These are phyloP conservation scores for Luscinia megarhynchos DNA, from an alignment of 2,797 vertebrate species.

Conservation along the genomic window DNA sequence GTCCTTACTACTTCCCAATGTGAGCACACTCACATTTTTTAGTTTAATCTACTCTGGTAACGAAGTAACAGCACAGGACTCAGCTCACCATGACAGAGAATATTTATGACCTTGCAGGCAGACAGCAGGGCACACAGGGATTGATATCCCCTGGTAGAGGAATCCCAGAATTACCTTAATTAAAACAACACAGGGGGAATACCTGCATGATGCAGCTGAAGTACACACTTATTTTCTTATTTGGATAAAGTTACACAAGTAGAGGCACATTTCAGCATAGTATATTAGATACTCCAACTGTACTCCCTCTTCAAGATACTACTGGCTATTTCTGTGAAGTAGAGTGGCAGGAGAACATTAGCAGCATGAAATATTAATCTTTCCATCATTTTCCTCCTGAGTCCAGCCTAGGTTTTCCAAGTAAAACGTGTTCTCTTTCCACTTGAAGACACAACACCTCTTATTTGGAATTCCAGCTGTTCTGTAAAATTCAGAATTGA, in stretches of 20 bases:
- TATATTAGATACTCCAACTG: not conserved
- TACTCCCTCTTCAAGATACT: not conserved
- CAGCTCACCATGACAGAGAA: not conserved
- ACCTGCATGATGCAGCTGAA: not conserved
- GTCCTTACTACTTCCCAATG: not conserved
- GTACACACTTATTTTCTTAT: not conserved
- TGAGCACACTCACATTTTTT: not conserved
- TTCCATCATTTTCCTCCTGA: not conserved
- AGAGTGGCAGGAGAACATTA: not conserved
- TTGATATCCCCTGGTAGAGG: not conserved
- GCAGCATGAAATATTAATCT: constrained; percentile 9
- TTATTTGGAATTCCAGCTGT: not conserved
- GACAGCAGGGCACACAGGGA: not conserved
- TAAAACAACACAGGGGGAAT: not conserved
- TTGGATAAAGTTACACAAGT: not conserved
- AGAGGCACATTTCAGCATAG: not conserved
- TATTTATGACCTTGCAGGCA: not conserved
- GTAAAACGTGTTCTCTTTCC: not conserved
- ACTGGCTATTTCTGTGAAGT: constrained; percentile 31
- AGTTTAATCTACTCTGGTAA: not conserved
- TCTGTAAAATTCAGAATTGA: constrained; percentile 52
- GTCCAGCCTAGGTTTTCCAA: not conserved
- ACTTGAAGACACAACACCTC: not conserved
- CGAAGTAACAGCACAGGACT: not conserved
- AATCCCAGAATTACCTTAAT: not conserved